Evolutionary conservation across 2,888 invertebrate genomes (phyloP).

Genomic region (Anorthoa munda): DNA sequence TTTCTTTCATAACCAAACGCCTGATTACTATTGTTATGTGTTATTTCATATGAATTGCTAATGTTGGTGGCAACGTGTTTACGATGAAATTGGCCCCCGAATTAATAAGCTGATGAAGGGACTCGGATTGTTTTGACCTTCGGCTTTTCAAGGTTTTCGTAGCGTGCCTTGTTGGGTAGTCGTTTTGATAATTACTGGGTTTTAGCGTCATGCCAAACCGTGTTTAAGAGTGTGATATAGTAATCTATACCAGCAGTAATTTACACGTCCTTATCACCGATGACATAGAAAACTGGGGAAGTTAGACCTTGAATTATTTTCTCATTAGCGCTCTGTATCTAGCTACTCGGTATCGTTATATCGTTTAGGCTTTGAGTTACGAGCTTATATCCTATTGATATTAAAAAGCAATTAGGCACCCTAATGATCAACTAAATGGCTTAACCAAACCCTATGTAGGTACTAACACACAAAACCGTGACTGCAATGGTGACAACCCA

Average conservation of each 20-base stretch:
- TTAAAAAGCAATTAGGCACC: constrained; percentile 28
- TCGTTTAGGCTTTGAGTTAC: constrained; percentile 18
- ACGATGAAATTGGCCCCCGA: constrained; percentile 76
- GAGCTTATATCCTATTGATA: constrained; percentile 2
- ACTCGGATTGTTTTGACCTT: constrained; percentile 77
- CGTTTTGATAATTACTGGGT: constrained; percentile 67
- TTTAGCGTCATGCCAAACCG: constrained; percentile 52
- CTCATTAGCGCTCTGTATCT: constrained; percentile 27
- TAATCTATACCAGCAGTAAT: constrained; percentile 44
- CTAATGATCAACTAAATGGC: not conserved
- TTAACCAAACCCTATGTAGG: not conserved
- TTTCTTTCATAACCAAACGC: constrained; percentile 85
- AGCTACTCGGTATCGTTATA: not conserved
- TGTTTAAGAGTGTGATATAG: constrained; percentile 44
- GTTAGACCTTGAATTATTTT: constrained; percentile 45
- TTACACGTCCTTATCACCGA: constrained; percentile 29
- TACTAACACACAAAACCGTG: not conserved
- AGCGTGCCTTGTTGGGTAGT: constrained; percentile 62
- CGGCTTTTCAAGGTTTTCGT: constrained; percentile 73
- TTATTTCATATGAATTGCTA: constrained; percentile 89
- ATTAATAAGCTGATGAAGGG: constrained; percentile 81
- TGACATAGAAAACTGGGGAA: constrained; percentile 20
- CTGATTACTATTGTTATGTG: constrained; percentile 89
- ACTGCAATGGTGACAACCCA: not conserved
- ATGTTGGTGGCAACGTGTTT: constrained; percentile 78